Conservation (phyloP, 2,113 vertebrate species). For the Pollimyrus isidori region DNA sequence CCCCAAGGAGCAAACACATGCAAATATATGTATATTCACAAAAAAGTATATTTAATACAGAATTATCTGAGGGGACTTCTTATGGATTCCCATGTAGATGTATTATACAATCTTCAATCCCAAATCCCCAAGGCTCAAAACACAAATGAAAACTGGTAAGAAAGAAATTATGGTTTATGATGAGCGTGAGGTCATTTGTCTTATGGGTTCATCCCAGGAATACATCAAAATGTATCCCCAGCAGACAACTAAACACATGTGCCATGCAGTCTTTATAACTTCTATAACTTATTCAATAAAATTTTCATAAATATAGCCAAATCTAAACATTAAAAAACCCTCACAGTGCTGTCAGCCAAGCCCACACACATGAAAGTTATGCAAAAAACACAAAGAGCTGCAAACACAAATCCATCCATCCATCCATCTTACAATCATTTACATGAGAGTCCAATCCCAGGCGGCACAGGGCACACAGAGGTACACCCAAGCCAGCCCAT, state of each 20-base stretch:
- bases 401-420: background rate
- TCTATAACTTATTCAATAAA: background rate
- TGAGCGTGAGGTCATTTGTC: background rate
- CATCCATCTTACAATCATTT: background rate
- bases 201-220: background rate
- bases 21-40: background rate
- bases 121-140: background rate
- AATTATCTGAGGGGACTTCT: background rate
- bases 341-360: background rate
- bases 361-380: background rate
- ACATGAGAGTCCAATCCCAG: background rate
- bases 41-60: background rate
- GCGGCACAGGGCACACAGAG: background rate
- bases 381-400: background rate
- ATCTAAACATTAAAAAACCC: background rate
- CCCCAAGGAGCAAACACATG: background rate
- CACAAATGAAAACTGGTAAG: background rate
- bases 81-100: background rate
- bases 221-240: background rate
- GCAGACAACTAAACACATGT: background rate
- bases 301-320: background rate
- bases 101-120: background rate
- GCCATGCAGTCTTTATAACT: background rate
- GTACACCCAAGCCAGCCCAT: background rate
- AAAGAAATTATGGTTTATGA: background rate